A percentile compares a stretch with the other conserved stretches of the same genome.
Conservation (phyloP, 2,797 vertebrate species). For the Sibirionetta formosa region DNA sequence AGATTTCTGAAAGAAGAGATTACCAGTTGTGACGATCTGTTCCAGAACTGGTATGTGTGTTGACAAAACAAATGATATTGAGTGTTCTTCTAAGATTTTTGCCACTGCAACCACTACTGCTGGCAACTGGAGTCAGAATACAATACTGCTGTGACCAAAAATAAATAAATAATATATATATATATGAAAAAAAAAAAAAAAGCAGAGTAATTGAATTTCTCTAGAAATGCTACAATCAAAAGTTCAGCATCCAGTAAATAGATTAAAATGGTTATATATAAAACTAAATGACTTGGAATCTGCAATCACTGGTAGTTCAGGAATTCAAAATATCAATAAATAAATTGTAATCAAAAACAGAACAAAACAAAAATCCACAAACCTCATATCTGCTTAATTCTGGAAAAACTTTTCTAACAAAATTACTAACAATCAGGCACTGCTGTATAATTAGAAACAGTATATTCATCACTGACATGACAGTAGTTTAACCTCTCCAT, state of each 20-base stretch:
- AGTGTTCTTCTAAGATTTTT: neutral
- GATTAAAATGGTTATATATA: accelerated
- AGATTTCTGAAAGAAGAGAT: constrained; percentile 23
- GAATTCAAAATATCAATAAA: neutral
- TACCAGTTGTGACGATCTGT: neutral
- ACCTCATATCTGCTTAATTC: neutral
- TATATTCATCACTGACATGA: neutral
- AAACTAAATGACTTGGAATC: neutral
- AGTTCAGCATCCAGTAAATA: neutral
- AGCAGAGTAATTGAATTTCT: neutral
- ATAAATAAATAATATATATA: neutral
- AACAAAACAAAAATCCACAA: neutral
- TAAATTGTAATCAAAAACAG: neutral
- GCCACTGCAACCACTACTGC: neutral
- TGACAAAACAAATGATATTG: neutral
- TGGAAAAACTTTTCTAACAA: neutral
- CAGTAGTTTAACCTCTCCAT: neutral
- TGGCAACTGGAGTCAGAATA: neutral
- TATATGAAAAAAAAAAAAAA: neutral
- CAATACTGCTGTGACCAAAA: neutral
- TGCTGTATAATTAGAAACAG: neutral
- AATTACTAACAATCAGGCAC: neutral
- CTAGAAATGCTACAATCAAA: neutral
- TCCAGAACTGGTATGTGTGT: neutral
- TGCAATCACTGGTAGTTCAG: neutral